A percentile compares a stretch with the other conserved stretches of the same genome.
phyloP scores from a whole-genome alignment of 2,113 vertebrate species.

The Dipodomys merriami region DNA sequence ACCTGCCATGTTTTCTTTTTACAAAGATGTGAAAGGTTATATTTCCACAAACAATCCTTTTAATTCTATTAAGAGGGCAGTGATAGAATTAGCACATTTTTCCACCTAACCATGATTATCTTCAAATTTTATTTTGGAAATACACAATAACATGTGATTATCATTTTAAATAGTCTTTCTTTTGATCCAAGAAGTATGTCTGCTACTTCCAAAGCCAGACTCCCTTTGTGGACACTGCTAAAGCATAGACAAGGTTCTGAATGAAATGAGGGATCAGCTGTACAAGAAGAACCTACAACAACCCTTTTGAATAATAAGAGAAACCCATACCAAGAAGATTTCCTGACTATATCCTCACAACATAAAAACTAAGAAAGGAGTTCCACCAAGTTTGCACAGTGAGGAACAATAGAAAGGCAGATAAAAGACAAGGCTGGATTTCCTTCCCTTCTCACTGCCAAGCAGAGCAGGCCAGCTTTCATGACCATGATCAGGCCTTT shows the following conservation, averaged over 20 bases:
- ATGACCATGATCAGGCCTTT: conserved; percentile 53
- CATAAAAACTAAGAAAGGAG: conserved; percentile 70
- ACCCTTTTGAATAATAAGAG: neutral
- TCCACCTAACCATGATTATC: neutral
- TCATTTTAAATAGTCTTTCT: conserved; percentile 37
- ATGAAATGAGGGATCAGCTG: conserved; percentile 50
- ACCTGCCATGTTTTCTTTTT: neutral
- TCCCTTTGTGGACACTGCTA: neutral
- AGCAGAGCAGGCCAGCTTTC: conserved; percentile 63
- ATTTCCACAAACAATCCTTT: conserved; percentile 1
- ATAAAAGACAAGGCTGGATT: conserved; percentile 67
- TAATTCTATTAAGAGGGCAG: neutral
- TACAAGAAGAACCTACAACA: conserved; percentile 28
- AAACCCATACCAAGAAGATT: conserved; percentile 35
- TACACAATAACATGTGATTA: neutral
- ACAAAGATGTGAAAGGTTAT: conserved; percentile 9
- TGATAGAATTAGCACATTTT: neutral
- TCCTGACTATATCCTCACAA: conserved; percentile 79
- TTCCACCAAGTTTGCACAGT: conserved; percentile 62
- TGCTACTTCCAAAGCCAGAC: neutral
- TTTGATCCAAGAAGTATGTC: neutral
- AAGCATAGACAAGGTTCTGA: conserved; percentile 35
- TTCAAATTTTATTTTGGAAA: conserved; percentile 38
- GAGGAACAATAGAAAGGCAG: conserved; percentile 55
- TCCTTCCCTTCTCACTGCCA: conserved; percentile 66